Evolutionary conservation across 2,113 vertebrate species (phyloP), one percentile per base, ranked within the genome.

Genomic region (Clarias macrocephalus): DNA sequence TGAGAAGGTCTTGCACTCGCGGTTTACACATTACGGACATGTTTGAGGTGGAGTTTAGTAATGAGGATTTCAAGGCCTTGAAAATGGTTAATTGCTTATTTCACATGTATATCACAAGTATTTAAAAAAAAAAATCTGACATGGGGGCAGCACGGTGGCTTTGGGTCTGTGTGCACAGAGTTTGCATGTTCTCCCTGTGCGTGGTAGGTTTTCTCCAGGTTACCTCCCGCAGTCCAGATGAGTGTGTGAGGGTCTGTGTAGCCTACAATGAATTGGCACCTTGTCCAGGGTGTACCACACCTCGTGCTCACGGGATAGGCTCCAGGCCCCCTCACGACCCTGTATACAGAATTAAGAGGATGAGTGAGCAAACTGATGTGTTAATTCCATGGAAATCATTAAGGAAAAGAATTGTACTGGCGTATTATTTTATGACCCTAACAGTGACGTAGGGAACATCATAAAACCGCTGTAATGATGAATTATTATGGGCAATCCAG

Each of bases 1-100:
- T 81, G 79, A 81, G 79, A 81, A 81, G 5, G 79, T 59, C 79
- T 62, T 11, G 19, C 79, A 42, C 19, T 37, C 60, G 23, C 79
- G 0, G 2, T 62, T 80, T 60, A 80, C 57, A 80, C 60, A 37
- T 80, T 62, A 21, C 5, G 5, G 30, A 37, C 56, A 33, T 37
- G 9, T 60, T 80, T 33, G 1, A 12, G 21, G 56, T 21, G 28
- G 56, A 12, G 4, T 79, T 33, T 37, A 60, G 9, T 23, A 37
- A 59, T 30, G 54, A 33, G 56, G 77, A 21, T 5, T 21, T 33
- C 11, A 12, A 59, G 56, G n/a, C 19, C 18, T 56, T n/a, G 25
- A 56, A n/a, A 56, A 9, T 9, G 48, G 48, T 7, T 48, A 48
- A 48, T 48, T 12, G 9, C 57, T n/a, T n/a, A n/a, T n/a, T 57